Percentiles rank a stretch among this genome's conserved stretches.
Evolutionary conservation across 2,113 vertebrate species (phyloP).

Genomic region (Oncorhynchus nerka): DNA sequence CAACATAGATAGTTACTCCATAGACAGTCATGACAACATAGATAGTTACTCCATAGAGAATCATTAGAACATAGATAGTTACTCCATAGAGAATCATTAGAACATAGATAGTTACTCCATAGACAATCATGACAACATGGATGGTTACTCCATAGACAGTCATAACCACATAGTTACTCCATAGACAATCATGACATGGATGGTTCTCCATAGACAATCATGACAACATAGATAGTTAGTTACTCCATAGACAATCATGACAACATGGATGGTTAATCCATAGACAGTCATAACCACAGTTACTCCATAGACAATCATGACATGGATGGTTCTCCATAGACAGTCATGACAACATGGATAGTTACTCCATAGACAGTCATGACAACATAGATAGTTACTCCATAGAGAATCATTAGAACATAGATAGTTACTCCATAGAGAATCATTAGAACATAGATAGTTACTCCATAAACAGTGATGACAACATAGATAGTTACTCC

Average conservation of each 20-base stretch:
- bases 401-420: not conserved
- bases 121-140: not conserved
- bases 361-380: slow-evolving; percentile 11
- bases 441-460: too few species aligned
- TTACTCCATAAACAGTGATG: too few species aligned
- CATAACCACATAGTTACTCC: too few species aligned
- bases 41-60: slow-evolving; percentile 19
- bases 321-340: slow-evolving; percentile 6
- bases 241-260: slow-evolving; percentile 12
- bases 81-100: too few species aligned
- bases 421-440: not conserved
- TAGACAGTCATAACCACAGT: not conserved
- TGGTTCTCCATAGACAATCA: not conserved
- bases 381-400: slow-evolving; percentile 9
- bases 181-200: not conserved
- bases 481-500: slow-evolving; percentile 21
- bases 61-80: not conserved
- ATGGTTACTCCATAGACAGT: too few species aligned
- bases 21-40: not conserved
- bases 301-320: slow-evolving; percentile 16
- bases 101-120: too few species aligned
- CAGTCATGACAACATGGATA: not conserved
- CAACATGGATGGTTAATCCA: not conserved
- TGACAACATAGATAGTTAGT: not conserved
- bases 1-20: too few species aligned